Evolutionary conservation across 2,797 vertebrate species (phyloP), one percentile per base, ranked within the genome.

Genomic region (Diglossa cyanea): DNA sequence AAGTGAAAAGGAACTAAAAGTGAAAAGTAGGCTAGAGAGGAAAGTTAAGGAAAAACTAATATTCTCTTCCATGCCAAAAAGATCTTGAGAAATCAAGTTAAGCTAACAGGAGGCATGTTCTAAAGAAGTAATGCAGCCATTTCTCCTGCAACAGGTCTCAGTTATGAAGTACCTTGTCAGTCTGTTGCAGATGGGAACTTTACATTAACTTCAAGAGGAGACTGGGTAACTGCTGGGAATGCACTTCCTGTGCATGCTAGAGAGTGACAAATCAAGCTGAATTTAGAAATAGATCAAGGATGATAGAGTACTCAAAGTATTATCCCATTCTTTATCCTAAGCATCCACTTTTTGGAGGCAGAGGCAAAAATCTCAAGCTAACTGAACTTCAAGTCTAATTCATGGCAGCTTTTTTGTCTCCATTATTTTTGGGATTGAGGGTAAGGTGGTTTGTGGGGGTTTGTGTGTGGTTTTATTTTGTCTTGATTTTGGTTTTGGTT

Each of bases 381-480:
- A 61, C 11, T 23, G 37, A 13, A 75, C 11, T 76, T 88, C 6
- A 48, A 47, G 8, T 62, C 2, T 45, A 55, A 30, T 3, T 73
- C 42, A 39, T 5, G 2, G 10, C 11, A 53, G 26, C 5, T 50
- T 86, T 76, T 86, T 42, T 40, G 8, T 44, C 11, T 67, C 7
- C 11, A 7, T 51, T 61, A 30, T 37, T 20, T 63, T 26, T 2
- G 12, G 3, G 1, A 18, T 57, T 30, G 8, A 37, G 24, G 1
- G 5, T 21, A 33, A 39, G 9, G 9, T 37, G 10, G 6, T 26
- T 62, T 44, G 30, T 9, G 37, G 3, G 15, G 0, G 0, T 3
- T 1, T 18, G 13, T 10, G 8, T 24, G 3, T 18, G 17, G 12
- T 17, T 45, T 60, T 44, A 10, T 28, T 51, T 67, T 24, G 6